phyloP scores from a whole-genome alignment of 2,113 vertebrate genomes.

The Mormoops blainvillei region DNA sequence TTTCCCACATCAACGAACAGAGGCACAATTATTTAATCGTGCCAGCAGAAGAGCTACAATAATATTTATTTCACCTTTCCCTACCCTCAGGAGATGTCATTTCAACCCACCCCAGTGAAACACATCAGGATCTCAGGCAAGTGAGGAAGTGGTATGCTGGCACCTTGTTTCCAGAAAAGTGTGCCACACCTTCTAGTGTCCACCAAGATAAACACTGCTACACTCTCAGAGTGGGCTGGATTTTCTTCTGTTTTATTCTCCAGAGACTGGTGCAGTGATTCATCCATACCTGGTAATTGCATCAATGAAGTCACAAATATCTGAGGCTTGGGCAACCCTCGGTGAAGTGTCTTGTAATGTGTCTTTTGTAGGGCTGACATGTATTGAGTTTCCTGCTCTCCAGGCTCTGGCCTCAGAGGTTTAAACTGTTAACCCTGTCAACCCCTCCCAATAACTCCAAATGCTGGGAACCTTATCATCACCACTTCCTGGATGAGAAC shows the following conservation, averaged over 20 bases:
- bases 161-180: background rate
- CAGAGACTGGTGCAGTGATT: background rate
- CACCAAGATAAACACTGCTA: background rate
- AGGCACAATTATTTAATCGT: background rate
- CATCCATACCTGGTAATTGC: background rate
- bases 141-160: background rate
- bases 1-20: background rate
- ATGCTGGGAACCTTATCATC: background rate
- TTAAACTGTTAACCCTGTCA: too few relatives aligned
- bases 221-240: accelerated
- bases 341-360: accelerated
- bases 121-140: too few relatives aligned
- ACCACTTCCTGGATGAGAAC: background rate
- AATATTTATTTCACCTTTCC: background rate
- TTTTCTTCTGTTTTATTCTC: background rate
- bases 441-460: too few relatives aligned
- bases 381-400: background rate
- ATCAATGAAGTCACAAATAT: background rate
- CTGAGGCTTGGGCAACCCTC: accelerated
- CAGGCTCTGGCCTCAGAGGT: background rate
- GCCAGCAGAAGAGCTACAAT: background rate
- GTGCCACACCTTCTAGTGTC: too few relatives aligned
- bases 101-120: background rate
- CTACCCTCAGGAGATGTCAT: background rate
- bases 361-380: background rate